phyloP scores from a whole-genome alignment of 2,888 invertebrate genomes.

The Perdita meconis region DNA sequence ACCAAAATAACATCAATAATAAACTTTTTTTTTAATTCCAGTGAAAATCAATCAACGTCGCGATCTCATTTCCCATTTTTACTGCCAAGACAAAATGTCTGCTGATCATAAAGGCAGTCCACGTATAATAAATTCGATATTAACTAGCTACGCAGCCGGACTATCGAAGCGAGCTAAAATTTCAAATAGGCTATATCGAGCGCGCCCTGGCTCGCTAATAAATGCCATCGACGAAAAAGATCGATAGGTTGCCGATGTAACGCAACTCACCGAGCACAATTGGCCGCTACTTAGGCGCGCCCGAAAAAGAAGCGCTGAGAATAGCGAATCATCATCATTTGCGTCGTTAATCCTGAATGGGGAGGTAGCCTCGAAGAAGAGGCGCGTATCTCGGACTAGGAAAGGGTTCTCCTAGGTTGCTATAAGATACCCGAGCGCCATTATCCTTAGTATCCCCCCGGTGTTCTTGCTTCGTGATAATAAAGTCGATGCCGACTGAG shows the following conservation, averaged over 20 bases:
- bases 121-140: constrained; percentile 16
- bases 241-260: neutral
- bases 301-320: constrained; percentile 30
- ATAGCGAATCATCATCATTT: constrained; percentile 60
- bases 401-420: constrained; percentile 51
- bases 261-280: constrained; percentile 27
- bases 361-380: constrained; percentile 34
- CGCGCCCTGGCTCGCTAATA: constrained; percentile 11
- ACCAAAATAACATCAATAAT: constrained; percentile 22
- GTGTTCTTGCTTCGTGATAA: constrained; percentile 67
- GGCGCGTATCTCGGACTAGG: constrained; percentile 28
- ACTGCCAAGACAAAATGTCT: constrained; percentile 36
- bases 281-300: constrained; percentile 8
- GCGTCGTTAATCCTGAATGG: constrained; percentile 53
- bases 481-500: constrained; percentile 63
- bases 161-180: constrained; percentile 19
- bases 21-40: constrained; percentile 26
- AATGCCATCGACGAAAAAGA: constrained; percentile 29
- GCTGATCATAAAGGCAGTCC: neutral
- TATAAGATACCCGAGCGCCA: constrained; percentile 51
- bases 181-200: constrained; percentile 29
- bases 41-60: constrained; percentile 50
- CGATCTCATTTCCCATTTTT: constrained; percentile 43
- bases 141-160: constrained; percentile 28
- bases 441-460: constrained; percentile 63